Conservation (phyloP, 2,113 vertebrate species). For the Passer montanus region DNA sequence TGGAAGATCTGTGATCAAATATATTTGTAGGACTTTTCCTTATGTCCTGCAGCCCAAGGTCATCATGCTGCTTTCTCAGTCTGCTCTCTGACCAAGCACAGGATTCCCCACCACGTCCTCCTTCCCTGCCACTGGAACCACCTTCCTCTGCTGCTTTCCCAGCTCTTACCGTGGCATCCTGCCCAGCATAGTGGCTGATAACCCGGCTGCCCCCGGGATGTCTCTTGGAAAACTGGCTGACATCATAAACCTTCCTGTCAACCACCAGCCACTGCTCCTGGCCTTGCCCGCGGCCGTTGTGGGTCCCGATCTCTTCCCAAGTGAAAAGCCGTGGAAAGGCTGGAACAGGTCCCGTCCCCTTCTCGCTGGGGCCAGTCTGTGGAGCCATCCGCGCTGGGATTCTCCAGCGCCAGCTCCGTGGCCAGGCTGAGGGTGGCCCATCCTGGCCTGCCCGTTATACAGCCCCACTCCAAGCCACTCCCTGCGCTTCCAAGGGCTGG, state of each 20-base stretch:
- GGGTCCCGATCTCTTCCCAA: slow-evolving; percentile 51
- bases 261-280: slow-evolving; percentile 77
- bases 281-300: background rate
- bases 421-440: background rate
- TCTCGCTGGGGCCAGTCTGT: background rate
- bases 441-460: slow-evolving; percentile 1
- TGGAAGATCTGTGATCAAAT: background rate
- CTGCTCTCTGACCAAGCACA: background rate
- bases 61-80: background rate
- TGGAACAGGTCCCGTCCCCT: background rate
- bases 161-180: slow-evolving; percentile 76
- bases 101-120: background rate
- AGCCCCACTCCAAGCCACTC: background rate
- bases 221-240: slow-evolving; percentile 57
- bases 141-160: background rate
- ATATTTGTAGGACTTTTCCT: background rate
- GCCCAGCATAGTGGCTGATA: slow-evolving; percentile 77
- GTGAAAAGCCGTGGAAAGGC: slow-evolving; percentile 7
- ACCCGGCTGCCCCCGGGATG: slow-evolving; percentile 77
- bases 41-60: background rate
- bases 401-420: rapidly evolving
- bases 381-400: slow-evolving; percentile 14
- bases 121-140: background rate
- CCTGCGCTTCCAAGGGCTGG: background rate
- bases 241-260: slow-evolving; percentile 77